phyloP scores from a whole-genome alignment of 2,888 invertebrate species.

The Saturnia pavonia region DNA sequence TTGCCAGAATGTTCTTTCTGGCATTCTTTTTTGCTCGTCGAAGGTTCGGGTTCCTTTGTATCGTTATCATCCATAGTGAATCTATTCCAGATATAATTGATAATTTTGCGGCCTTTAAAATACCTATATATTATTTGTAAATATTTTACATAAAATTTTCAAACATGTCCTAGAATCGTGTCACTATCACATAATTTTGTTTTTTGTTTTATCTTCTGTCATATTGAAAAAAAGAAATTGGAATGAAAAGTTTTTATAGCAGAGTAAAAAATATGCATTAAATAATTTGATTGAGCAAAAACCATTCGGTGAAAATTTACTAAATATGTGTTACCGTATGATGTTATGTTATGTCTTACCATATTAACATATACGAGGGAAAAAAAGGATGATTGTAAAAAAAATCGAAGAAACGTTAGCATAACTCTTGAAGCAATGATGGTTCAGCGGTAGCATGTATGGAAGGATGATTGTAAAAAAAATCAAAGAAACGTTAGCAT shows the following conservation, averaged over 20 bases:
- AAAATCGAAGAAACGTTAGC: too few species aligned
- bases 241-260: background rate
- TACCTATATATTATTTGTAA: background rate
- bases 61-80: conserved; percentile 52
- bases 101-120: conserved; percentile 46
- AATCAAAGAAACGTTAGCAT: too few species aligned
- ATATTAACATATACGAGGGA: too few species aligned
- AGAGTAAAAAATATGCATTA: background rate
- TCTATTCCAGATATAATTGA: conserved; percentile 47
- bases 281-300: background rate
- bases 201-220: conserved; percentile 31
- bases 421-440: too few species aligned
- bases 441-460: too few species aligned
- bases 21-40: conserved; percentile 49
- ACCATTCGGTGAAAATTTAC: background rate
- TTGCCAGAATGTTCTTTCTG: conserved; percentile 33
- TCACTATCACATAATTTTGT: conserved; percentile 25
- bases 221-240: background rate
- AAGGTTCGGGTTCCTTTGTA: conserved; percentile 40
- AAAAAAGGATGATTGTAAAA: too few species aligned
- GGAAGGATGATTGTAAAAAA: too few species aligned
- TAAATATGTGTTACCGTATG: background rate
- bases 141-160: background rate
- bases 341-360: too few species aligned
- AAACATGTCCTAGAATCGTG: conserved; percentile 18